Evolutionary conservation across 2,888 invertebrate genomes (phyloP).

Genomic region (Allophyes oxyacanthae): DNA sequence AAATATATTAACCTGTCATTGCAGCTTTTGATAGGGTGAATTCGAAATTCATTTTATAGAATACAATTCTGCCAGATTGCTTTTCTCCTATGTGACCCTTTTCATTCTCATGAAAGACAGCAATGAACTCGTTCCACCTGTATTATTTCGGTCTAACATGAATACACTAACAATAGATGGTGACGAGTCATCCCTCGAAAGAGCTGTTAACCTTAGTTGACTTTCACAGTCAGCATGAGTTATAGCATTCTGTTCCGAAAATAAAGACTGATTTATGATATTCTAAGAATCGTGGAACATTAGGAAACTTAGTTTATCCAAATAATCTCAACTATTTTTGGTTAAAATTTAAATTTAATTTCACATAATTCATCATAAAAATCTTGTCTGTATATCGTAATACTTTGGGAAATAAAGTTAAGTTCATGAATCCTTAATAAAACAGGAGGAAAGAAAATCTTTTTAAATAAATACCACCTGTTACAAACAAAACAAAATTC

Average conservation of each 20-base stretch:
- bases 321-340: too few relatives aligned
- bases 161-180: slow-evolving; percentile 2
- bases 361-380: too few relatives aligned
- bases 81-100: too few relatives aligned
- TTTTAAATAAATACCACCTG: slow-evolving; percentile 14
- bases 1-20: neutral
- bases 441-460: too few relatives aligned
- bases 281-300: too few relatives aligned
- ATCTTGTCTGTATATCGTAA: too few relatives aligned
- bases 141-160: neutral
- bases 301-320: too few relatives aligned
- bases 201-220: slow-evolving; percentile 1
- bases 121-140: slow-evolving; percentile 2
- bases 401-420: too few relatives aligned
- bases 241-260: slow-evolving; percentile 7
- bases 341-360: too few relatives aligned
- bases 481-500: slow-evolving; percentile 19
- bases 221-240: slow-evolving; percentile 6
- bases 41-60: too few relatives aligned
- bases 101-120: neutral
- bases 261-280: slow-evolving; percentile 1
- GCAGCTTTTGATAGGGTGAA: neutral
- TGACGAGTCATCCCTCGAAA: neutral
- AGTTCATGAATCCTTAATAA: too few relatives aligned
- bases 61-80: too few relatives aligned